Percentiles rank a stretch among this genome's conserved stretches.
phyloP scores from a whole-genome alignment of 1,140 invertebrate species.

The Octopus bimaculoides region DNA sequence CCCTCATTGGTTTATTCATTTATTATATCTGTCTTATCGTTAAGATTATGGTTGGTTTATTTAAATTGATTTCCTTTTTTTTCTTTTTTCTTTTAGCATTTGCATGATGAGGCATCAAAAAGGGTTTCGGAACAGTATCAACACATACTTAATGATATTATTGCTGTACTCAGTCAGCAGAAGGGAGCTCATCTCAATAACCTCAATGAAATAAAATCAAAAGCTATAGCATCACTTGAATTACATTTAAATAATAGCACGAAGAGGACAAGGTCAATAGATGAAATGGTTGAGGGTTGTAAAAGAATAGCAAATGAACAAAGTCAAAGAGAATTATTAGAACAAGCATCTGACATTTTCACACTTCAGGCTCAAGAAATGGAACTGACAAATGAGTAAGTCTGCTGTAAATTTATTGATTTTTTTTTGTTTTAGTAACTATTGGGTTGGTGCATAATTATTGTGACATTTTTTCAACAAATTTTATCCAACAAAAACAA shows the following conservation, averaged over 20 bases:
- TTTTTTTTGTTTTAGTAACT: too few species aligned
- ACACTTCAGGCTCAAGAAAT: slow-evolving; percentile 31
- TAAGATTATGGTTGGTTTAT: too few species aligned
- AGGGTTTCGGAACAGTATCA: slow-evolving; percentile 42
- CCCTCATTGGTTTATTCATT: too few species aligned
- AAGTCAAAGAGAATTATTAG: slow-evolving; percentile 29
- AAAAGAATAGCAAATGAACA: slow-evolving; percentile 37
- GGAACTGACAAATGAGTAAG: slow-evolving; percentile 33
- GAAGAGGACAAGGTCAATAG: slow-evolving; percentile 26
- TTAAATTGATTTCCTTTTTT: neutral
- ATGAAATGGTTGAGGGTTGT: slow-evolving; percentile 31
- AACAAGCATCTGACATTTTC: slow-evolving; percentile 25
- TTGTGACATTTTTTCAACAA: too few species aligned
- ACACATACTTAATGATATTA: slow-evolving; percentile 38
- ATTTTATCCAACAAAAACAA: too few species aligned
- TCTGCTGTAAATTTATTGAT: neutral
- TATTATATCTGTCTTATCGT: too few species aligned
- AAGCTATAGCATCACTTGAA: slow-evolving; percentile 21
- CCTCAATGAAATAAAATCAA: slow-evolving; percentile 25
- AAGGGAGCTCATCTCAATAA: slow-evolving; percentile 25
- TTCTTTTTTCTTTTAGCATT: slow-evolving; percentile 26
- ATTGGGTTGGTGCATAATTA: too few species aligned
- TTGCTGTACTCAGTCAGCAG: slow-evolving; percentile 29
- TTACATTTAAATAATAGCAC: slow-evolving; percentile 28
- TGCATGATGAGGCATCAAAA: slow-evolving; percentile 32